A percentile compares a stretch with the other conserved stretches of the same genome.
Evolutionary conservation across 2,888 invertebrate species (phyloP).

Genomic region (Apomyelois bistriatella): DNA sequence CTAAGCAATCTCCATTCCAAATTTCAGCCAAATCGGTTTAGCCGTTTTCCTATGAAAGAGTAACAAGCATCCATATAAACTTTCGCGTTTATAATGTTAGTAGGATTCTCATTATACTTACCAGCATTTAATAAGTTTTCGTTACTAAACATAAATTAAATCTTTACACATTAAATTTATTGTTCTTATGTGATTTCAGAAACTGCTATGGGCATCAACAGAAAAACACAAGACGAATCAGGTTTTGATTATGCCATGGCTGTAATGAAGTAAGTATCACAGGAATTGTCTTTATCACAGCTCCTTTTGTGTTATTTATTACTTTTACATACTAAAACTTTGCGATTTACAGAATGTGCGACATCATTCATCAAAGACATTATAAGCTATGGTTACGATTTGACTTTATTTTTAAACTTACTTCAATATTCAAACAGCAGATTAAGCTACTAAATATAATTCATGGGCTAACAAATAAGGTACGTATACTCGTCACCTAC

Average conservation of each 20-base stretch:
- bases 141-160: too few species aligned
- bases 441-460: conserved; percentile 84
- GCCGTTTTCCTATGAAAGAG: too few species aligned
- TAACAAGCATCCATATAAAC: too few species aligned
- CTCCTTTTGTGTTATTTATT: background rate
- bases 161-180: too few species aligned
- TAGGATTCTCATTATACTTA: too few species aligned
- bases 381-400: conserved; percentile 86
- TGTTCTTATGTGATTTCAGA: conserved; percentile 60
- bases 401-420: conserved; percentile 85
- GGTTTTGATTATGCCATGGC: conserved; percentile 91
- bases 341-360: conserved; percentile 82
- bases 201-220: conserved; percentile 91
- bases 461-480: conserved; percentile 87
- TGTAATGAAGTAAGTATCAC: conserved; percentile 83
- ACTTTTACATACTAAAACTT: too few species aligned
- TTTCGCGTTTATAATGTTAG: too few species aligned
- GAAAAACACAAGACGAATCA: conserved; percentile 83
- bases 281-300: too few species aligned
- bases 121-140: too few species aligned
- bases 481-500: conserved; percentile 31
- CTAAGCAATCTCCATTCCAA: too few species aligned
- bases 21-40: too few species aligned
- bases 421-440: conserved; percentile 85
- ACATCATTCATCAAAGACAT: conserved; percentile 89